Conservation (phyloP, 2,113 vertebrate genomes). For the Stomatorhinus ivindoensis region DNA sequence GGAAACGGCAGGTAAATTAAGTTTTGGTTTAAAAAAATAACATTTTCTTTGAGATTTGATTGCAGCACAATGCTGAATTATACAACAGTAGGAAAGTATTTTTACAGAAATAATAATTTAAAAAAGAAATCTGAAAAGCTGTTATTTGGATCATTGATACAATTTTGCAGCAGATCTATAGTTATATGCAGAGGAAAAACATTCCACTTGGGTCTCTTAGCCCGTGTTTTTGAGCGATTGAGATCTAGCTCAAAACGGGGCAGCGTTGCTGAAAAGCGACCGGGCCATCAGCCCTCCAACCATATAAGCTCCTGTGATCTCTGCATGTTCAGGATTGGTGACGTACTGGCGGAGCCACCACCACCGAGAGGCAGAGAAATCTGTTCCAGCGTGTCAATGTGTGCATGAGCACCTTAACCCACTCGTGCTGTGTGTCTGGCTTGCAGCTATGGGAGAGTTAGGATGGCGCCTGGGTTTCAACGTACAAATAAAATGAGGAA, state of each 20-base stretch:
- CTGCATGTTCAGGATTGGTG: neutral
- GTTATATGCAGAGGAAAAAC: neutral
- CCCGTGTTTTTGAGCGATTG: neutral
- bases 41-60: neutral
- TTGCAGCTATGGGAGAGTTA: neutral
- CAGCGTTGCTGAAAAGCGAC: neutral
- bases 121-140: neutral
- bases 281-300: neutral
- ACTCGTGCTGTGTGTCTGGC: neutral
- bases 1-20: neutral
- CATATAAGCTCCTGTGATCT: neutral
- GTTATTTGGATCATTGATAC: neutral
- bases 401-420: slow-evolving; percentile 9
- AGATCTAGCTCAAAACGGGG: neutral
- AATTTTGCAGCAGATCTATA: neutral
- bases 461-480: neutral
- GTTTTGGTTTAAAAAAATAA: neutral
- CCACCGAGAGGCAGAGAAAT: neutral
- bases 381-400: neutral
- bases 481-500: neutral
- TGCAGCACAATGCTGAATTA: neutral
- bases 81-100: neutral
- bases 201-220: neutral
- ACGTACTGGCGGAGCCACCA: neutral
- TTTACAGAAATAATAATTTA: neutral